Percentiles rank a stretch among this genome's conserved stretches.
These are phyloP conservation scores for Phymastichus coffea DNA, from an alignment of 1,140 invertebrate genomes.

Conservation along the genomic window DNA sequence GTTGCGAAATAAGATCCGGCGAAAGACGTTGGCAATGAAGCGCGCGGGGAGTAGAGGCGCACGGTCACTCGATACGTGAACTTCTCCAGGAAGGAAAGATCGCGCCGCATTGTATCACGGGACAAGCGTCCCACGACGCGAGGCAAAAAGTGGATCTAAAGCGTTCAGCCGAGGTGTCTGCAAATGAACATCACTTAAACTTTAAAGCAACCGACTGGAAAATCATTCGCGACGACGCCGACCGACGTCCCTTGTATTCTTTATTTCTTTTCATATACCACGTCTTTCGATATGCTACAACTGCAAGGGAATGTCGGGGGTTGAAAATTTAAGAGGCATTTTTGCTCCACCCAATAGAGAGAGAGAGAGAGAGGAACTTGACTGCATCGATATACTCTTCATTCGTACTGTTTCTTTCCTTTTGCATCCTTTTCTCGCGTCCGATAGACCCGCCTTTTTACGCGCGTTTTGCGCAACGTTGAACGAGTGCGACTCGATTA, in stretches of 20 bases:
- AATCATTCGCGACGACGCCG: slow-evolving; percentile 39
- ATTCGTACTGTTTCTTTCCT: too few species aligned
- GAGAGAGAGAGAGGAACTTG: not conserved
- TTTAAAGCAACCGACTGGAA: slow-evolving; percentile 33
- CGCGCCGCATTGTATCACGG: slow-evolving; percentile 5
- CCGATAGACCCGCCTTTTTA: too few species aligned
- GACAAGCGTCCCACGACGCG: not conserved
- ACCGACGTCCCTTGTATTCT: slow-evolving; percentile 28
- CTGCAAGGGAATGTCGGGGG: too few species aligned
- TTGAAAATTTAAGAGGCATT: not conserved
- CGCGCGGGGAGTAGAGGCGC: not conserved
- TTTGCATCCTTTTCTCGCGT: too few species aligned
- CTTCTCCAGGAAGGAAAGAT: too few species aligned
- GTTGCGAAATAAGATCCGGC: too few species aligned
- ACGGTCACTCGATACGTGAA: slow-evolving; percentile 1
- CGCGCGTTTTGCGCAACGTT: too few species aligned
- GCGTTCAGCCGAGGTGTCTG: slow-evolving; percentile 40
- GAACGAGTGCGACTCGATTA: too few species aligned
- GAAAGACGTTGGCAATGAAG: too few species aligned
- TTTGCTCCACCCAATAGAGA: not conserved
- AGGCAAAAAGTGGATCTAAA: slow-evolving; percentile 13
- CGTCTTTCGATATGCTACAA: too few species aligned
- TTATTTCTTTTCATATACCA: too few species aligned
- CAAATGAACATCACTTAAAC: slow-evolving; percentile 39
- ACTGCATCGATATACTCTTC: too few species aligned